Evolutionary conservation across 2,113 vertebrate species (phyloP).

Genomic region (Pomatorhinus ruficollis): DNA sequence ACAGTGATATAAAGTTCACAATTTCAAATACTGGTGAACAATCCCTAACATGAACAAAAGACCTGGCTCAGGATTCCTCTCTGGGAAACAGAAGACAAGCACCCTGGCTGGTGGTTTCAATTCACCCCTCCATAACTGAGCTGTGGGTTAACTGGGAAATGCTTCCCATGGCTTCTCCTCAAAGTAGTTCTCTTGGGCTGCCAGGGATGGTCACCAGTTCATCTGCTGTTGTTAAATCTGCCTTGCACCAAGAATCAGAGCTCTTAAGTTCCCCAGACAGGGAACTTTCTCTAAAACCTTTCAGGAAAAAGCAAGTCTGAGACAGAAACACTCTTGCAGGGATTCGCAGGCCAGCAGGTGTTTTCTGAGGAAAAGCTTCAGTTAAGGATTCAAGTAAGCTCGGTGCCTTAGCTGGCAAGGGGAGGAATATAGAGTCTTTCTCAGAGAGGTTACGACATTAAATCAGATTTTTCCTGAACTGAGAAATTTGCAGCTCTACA

Average conservation of each 20-base stretch:
- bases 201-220: neutral
- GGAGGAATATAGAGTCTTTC: neutral
- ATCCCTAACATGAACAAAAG: neutral
- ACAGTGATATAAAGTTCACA: neutral
- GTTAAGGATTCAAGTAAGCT: neutral
- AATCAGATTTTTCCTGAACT: neutral
- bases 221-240: neutral
- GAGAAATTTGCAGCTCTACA: neutral
- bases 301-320: neutral
- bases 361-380: neutral
- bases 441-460: neutral
- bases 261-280: neutral
- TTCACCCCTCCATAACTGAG: neutral
- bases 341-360: neutral
- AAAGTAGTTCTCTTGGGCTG: neutral
- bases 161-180: neutral
- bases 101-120: neutral
- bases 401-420: neutral
- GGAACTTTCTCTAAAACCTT: neutral
- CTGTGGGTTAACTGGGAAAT: neutral
- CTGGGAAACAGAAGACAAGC: neutral
- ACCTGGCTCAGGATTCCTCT: neutral
- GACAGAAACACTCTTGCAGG: neutral
- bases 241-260: neutral
- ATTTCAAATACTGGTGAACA: neutral